Conservation (phyloP, 1,140 invertebrate species). For the Polypedilum vanderplanki region DNA sequence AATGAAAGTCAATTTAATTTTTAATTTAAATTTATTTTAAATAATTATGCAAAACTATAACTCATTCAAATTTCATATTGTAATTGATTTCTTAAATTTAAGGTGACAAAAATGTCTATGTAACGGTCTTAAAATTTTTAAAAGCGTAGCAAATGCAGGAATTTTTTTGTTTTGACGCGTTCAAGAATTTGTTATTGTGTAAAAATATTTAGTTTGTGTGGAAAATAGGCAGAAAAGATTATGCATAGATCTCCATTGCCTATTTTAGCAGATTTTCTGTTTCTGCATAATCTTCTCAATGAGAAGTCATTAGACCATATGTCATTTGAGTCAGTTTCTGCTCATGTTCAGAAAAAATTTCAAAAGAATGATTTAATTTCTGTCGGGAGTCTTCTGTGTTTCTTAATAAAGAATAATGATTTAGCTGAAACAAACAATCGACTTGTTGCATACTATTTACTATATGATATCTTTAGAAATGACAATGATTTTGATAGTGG, state of each 20-base stretch:
- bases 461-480: conserved; percentile 49
- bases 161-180: no score
- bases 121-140: no score
- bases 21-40: no score
- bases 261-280: not conserved
- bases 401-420: conserved; percentile 47
- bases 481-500: not conserved
- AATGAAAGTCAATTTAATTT: no score
- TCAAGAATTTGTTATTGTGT: no score
- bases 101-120: no score
- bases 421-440: conserved; percentile 58
- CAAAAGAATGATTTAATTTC: conserved; percentile 64
- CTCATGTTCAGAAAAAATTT: conserved; percentile 66
- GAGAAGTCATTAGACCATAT: conserved; percentile 47
- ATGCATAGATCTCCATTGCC: not conserved
- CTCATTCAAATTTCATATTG: no score
- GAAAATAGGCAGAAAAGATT: not conserved
- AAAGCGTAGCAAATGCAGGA: no score
- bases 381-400: conserved; percentile 56
- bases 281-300: conserved; percentile 45
- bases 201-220: no score
- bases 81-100: no score
- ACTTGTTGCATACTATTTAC: conserved; percentile 57
- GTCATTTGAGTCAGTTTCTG: conserved; percentile 46
- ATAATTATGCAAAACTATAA: no score